Percentiles rank a stretch among this genome's conserved stretches.
Conservation (phyloP, 2,797 vertebrate genomes). For the Pseudochirops cupreus region DNA sequence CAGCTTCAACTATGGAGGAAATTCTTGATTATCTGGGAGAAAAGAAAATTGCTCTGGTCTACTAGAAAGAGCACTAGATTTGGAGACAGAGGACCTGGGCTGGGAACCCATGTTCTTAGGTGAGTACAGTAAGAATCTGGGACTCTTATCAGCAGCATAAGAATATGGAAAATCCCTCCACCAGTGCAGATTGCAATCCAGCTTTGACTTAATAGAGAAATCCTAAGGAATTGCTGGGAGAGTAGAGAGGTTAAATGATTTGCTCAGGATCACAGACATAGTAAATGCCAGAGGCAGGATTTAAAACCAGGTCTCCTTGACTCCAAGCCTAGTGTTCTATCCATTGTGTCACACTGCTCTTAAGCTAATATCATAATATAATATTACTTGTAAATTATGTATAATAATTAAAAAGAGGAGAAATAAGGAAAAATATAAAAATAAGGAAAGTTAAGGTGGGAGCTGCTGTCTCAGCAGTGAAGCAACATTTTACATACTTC, state of each 20-base stretch:
- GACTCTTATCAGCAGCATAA: background rate
- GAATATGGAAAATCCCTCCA: background rate
- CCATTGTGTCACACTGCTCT: background rate
- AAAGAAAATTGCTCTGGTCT: background rate
- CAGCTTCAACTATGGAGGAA: background rate
- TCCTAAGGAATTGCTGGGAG: background rate
- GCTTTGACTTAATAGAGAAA: background rate
- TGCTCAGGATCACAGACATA: background rate
- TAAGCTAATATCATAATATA: background rate
- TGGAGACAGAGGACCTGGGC: background rate
- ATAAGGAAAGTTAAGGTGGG: background rate
- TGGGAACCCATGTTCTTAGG: background rate
- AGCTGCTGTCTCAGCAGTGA: background rate
- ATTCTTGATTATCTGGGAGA: background rate
- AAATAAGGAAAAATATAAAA: background rate
- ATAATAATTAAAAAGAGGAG: background rate
- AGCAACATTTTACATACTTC: background rate
- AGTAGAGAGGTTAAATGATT: background rate
- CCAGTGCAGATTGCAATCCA: background rate
- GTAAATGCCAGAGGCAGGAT: background rate
- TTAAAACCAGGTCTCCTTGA: background rate
- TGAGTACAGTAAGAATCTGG: background rate
- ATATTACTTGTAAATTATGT: background rate
- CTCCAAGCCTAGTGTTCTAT: background rate
- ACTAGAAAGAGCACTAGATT: background rate